Evolutionary conservation across 2,797 vertebrate species (phyloP).

Genomic region (Muscicapa striata): DNA sequence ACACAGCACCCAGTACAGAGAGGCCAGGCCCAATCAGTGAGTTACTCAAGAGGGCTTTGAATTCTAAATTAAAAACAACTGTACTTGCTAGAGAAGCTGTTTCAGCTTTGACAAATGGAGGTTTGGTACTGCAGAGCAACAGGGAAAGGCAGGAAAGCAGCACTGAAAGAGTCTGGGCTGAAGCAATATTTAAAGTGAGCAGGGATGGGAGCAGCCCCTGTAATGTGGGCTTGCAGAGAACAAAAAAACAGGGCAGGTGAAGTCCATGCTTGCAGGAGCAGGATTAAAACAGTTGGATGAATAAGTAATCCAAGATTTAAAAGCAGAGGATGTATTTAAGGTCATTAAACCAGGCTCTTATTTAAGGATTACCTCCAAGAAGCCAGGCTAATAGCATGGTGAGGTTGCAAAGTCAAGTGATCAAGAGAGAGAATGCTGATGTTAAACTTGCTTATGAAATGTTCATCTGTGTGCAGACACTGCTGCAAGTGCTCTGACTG

Average conservation of each 20-base stretch:
- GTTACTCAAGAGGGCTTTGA: not conserved
- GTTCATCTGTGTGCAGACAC: not conserved
- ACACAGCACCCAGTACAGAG: not conserved
- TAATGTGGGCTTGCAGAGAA: not conserved
- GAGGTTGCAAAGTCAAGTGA: not conserved
- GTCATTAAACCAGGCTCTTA: not conserved
- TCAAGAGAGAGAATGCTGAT: not conserved
- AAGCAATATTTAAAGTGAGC: not conserved
- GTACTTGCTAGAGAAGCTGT: not conserved
- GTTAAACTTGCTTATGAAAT: not conserved
- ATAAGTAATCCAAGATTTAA: not conserved
- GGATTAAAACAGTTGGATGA: conserved; percentile 6
- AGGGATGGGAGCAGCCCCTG: not conserved
- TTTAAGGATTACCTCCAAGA: conserved; percentile 5
- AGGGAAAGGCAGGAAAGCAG: not conserved
- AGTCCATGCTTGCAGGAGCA: not conserved
- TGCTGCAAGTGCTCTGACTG: not conserved
- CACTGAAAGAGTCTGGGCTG: not conserved
- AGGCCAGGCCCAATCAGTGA: fast-evolving
- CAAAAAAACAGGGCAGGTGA: not conserved
- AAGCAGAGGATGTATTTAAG: not conserved
- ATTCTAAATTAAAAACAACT: not conserved
- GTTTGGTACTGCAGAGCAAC: not conserved
- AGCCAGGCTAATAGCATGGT: not conserved
- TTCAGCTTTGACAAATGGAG: not conserved